Conservation (phyloP, 1,140 invertebrate genomes). For the Subanguina moxae region DNA sequence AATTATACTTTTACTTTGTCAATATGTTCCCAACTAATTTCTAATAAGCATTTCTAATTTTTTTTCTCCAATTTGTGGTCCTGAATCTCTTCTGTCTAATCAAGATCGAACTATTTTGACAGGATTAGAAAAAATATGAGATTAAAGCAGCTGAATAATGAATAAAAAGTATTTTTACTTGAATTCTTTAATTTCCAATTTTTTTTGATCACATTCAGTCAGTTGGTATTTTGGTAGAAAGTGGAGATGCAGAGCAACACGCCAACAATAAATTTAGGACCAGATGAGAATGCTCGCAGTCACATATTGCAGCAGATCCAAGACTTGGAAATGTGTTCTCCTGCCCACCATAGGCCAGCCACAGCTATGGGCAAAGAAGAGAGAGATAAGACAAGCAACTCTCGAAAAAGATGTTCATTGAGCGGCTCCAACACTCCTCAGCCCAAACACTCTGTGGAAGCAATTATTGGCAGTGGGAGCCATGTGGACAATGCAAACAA, state of each 20-base stretch:
- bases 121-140: no score
- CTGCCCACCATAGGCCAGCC: background rate
- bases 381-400: background rate
- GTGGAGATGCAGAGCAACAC: no score
- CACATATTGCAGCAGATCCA: background rate
- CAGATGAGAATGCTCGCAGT: background rate
- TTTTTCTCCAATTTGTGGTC: background rate
- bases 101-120: no score
- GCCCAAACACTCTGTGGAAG: background rate
- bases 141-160: no score
- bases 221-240: no score
- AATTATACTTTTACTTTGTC: no score
- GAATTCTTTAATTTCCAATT: no score
- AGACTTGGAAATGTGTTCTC: conserved; percentile 4
- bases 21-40: no score
- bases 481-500: background rate
- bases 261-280: background rate
- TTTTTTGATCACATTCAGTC: no score
- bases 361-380: background rate
- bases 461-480: background rate
- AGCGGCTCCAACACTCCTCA: conserved; percentile 1
- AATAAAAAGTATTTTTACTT: no score
- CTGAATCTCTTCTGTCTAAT: no score
- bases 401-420: background rate
- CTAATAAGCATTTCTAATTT: background rate